phyloP scores from a whole-genome alignment of 2,888 invertebrate genomes.

The Melikaiella ostensackeni region DNA sequence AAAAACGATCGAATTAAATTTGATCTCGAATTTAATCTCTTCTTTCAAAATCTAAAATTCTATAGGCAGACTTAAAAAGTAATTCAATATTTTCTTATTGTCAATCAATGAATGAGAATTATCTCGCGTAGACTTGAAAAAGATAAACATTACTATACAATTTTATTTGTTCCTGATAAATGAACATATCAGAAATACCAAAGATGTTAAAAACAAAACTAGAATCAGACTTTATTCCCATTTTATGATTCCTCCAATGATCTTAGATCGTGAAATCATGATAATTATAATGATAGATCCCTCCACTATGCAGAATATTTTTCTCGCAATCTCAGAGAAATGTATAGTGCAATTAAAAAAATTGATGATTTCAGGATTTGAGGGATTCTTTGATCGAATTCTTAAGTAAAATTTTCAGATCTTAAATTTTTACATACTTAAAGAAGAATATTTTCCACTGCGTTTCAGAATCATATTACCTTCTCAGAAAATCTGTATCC shows the following conservation, averaged over 20 bases:
- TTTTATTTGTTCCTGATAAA: slow-evolving; percentile 5
- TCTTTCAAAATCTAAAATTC: background rate
- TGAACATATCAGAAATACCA: background rate
- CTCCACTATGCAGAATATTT: background rate
- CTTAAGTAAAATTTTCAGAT: no score
- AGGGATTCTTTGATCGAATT: background rate
- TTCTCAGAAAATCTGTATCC: slow-evolving; percentile 34
- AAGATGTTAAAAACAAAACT: background rate
- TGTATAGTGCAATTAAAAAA: background rate
- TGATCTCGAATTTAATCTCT: background rate
- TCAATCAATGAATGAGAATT: slow-evolving; percentile 1
- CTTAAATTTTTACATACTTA: background rate
- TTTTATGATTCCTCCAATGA: background rate
- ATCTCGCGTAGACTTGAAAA: background rate
- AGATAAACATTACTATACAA: slow-evolving; percentile 1
- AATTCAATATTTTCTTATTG: background rate
- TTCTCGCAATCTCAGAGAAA: background rate
- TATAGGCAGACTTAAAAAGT: background rate
- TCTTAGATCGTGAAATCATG: background rate
- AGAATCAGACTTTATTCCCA: background rate
- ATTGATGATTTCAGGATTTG: background rate
- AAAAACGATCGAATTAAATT: background rate
- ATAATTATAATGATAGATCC: background rate
- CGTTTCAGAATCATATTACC: slow-evolving; percentile 23
- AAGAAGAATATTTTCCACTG: slow-evolving; percentile 13